Percentiles rank a stretch among this genome's conserved stretches.
Evolutionary conservation across 2,888 invertebrate genomes (phyloP).

Genomic region (Orchesella flavescens): DNA sequence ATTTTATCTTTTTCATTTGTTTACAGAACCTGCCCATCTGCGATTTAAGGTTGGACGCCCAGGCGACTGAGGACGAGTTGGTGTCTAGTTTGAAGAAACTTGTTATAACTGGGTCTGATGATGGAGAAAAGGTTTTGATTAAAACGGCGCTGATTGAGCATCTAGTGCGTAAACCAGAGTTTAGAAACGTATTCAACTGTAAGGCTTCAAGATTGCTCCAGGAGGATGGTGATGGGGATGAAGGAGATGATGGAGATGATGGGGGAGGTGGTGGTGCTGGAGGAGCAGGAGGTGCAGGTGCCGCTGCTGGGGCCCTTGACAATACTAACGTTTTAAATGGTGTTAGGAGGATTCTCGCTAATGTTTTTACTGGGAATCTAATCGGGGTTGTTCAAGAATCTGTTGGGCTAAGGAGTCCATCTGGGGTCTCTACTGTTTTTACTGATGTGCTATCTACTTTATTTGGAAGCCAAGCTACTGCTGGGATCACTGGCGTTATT

Average conservation of each 20-base stretch:
- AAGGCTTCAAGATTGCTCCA: slow-evolving; percentile 1
- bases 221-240: slow-evolving; percentile 40
- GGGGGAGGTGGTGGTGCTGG: slow-evolving; percentile 36
- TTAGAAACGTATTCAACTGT: no score
- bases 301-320: not conserved
- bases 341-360: slow-evolving; percentile 44
- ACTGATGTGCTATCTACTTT: slow-evolving; percentile 45
- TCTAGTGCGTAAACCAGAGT: no score
- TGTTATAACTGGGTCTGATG: no score
- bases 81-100: not conserved
- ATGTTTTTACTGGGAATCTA: slow-evolving; percentile 54
- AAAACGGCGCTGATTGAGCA: no score
- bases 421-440: slow-evolving; percentile 19
- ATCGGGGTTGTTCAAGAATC: slow-evolving; percentile 46
- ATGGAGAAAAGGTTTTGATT: no score
- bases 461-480: slow-evolving; percentile 41
- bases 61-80: not conserved
- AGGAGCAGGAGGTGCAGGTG: not conserved
- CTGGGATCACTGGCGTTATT: slow-evolving; percentile 38
- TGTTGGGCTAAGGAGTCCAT: slow-evolving; percentile 35
- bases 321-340: slow-evolving; percentile 34
- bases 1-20: no score
- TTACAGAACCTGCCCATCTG: no score
- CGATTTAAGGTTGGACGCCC: no score
- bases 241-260: slow-evolving; percentile 22